Evolutionary conservation across 2,888 invertebrate genomes (phyloP).

Genomic region (Drosophila parthenogenetica): DNA sequence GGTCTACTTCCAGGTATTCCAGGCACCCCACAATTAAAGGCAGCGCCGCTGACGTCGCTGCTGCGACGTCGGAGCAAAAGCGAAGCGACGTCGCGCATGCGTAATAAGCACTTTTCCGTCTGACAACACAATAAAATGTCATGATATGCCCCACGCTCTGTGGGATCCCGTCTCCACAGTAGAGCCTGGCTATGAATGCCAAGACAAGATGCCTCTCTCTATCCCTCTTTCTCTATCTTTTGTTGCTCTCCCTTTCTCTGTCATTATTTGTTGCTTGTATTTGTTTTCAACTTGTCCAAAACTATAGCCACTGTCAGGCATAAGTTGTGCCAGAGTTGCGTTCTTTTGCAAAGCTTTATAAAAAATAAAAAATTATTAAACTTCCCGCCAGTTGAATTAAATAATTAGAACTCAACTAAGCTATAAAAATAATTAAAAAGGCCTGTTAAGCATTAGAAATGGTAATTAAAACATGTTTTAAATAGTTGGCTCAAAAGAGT

Average conservation of each 20-base stretch:
- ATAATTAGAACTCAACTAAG: too few species aligned
- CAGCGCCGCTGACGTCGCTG: constrained; percentile 49
- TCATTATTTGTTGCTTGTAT: constrained; percentile 36
- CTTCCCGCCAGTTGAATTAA: too few species aligned
- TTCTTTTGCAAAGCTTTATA: not conserved
- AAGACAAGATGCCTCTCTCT: constrained; percentile 6
- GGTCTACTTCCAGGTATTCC: constrained; percentile 17
- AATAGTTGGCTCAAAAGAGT: too few species aligned
- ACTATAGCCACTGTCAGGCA: constrained; percentile 66
- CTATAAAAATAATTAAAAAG: too few species aligned
- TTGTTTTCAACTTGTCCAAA: constrained; percentile 71
- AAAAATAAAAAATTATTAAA: too few species aligned
- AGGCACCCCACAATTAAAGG: constrained; percentile 74
- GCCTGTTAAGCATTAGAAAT: too few species aligned
- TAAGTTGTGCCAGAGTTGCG: constrained; percentile 25
- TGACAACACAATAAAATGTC: constrained; percentile 85
- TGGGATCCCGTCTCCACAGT: constrained; percentile 53
- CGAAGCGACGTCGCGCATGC: constrained; percentile 79
- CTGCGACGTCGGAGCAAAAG: not conserved
- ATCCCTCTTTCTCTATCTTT: not conserved
- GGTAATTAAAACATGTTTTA: too few species aligned
- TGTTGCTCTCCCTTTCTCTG: constrained; percentile 1
- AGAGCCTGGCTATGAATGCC: constrained; percentile 19
- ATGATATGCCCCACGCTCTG: constrained; percentile 83
- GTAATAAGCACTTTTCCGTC: constrained; percentile 84